A percentile compares a stretch with the other conserved stretches of the same genome.
Evolutionary conservation across 1,140 invertebrate genomes (phyloP).

Genomic region (Musca domestica): DNA sequence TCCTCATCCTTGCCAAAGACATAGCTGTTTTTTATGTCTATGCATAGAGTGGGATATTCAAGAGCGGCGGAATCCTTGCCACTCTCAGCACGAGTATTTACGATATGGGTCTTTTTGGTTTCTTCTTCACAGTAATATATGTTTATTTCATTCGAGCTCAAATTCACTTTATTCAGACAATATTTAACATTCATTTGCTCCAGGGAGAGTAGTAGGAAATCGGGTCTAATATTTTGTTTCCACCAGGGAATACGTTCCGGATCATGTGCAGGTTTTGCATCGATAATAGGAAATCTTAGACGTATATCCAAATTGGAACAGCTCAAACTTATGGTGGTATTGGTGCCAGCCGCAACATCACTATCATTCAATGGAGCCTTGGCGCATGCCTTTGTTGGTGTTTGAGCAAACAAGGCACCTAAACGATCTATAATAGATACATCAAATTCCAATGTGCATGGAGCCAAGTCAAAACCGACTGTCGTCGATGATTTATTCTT

Average conservation of each 20-base stretch:
- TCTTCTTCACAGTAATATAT: constrained; percentile 26
- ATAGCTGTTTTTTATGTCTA: too few species aligned
- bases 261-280: constrained; percentile 73
- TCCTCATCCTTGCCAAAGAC: too few species aligned
- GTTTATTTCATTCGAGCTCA: constrained; percentile 29
- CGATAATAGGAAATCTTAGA: constrained; percentile 76
- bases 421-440: constrained; percentile 81
- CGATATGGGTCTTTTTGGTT: not conserved
- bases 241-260: constrained; percentile 74
- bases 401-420: constrained; percentile 33
- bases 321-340: constrained; percentile 1
- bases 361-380: not conserved
- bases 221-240: constrained; percentile 73
- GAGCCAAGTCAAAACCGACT: too few species aligned
- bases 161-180: not conserved
- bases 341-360: not conserved
- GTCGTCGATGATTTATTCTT: not conserved
- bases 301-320: not conserved
- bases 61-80: too few species aligned
- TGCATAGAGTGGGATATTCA: too few species aligned
- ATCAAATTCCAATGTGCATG: constrained; percentile 68
- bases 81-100: not conserved
- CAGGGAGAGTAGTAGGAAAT: constrained; percentile 71
- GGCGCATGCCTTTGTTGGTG: constrained; percentile 14
- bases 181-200: constrained; percentile 50